phyloP scores from a whole-genome alignment of 2,113 vertebrate genomes.

The Rhadina sibilatrix region DNA sequence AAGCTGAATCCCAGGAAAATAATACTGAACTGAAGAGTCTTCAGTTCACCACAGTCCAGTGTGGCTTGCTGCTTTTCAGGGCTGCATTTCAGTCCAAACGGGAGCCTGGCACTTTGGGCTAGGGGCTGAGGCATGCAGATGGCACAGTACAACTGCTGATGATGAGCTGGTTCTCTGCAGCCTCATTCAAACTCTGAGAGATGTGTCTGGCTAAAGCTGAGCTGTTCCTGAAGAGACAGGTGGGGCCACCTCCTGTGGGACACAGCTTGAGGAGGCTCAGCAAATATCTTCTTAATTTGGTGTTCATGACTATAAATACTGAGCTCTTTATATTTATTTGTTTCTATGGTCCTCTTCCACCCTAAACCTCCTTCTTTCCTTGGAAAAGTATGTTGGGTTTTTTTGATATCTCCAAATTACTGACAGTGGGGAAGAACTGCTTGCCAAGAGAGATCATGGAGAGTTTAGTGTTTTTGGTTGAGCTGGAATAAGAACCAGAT shows the following conservation, averaged over 20 bases:
- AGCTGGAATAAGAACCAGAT: slow-evolving; percentile 8
- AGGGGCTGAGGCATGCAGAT: rapidly evolving
- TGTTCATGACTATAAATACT: not conserved
- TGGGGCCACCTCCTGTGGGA: not conserved
- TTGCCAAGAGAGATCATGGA: not conserved
- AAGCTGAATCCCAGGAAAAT: not conserved
- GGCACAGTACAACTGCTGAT: rapidly evolving
- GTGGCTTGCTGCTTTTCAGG: not conserved
- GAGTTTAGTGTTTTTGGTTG: not conserved
- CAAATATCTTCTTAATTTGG: rapidly evolving
- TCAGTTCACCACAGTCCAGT: not conserved
- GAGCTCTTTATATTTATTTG: not conserved
- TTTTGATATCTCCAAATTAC: not conserved
- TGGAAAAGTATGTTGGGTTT: not conserved
- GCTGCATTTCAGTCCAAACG: not conserved
- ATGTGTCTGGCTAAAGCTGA: not conserved
- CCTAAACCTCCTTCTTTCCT: not conserved
- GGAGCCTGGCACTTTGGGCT: not conserved
- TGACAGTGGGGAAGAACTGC: not conserved
- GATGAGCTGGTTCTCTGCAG: not conserved
- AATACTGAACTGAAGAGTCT: not conserved
- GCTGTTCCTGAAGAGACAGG: not conserved
- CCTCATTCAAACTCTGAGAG: not conserved
- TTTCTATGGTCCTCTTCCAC: not conserved
- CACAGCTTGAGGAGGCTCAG: not conserved